Percentiles rank a stretch among this genome's conserved stretches.
phyloP scores from a whole-genome alignment of 1,140 invertebrate genomes.

The Euwallacea fornicatus region DNA sequence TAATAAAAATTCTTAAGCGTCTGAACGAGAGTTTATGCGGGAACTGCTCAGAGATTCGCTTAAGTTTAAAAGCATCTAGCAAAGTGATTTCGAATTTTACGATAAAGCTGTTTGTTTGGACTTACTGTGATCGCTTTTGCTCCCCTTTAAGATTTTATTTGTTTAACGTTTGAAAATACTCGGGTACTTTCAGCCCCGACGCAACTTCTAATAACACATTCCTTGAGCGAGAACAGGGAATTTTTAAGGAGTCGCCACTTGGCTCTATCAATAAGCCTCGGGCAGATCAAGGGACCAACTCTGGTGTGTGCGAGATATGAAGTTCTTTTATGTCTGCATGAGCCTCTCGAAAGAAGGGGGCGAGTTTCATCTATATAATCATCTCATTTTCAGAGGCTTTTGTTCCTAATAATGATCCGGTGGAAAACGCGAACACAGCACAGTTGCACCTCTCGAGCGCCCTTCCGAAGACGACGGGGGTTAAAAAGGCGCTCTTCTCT shows the following conservation, averaged over 20 bases:
- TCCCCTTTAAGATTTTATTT: background rate
- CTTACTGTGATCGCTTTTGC: background rate
- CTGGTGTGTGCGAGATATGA: slow-evolving; percentile 12
- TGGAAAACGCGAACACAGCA: slow-evolving; percentile 39
- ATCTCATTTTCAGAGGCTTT: slow-evolving; percentile 51
- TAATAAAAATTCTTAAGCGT: slow-evolving; percentile 34
- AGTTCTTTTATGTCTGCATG: slow-evolving; percentile 43
- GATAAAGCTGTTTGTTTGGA: slow-evolving; percentile 19
- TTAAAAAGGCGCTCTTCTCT: slow-evolving; percentile 14
- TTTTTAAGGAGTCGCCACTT: slow-evolving; percentile 8
- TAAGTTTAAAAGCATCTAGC: slow-evolving; percentile 25
- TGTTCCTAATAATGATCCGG: slow-evolving; percentile 53
- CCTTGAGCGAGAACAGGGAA: background rate
- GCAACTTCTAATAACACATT: background rate
- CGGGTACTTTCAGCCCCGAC: background rate
- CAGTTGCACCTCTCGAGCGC: slow-evolving; percentile 23
- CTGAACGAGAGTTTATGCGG: slow-evolving; percentile 23
- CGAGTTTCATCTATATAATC: slow-evolving; percentile 51
- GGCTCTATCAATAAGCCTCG: slow-evolving; percentile 7
- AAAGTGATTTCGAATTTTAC: slow-evolving; percentile 28
- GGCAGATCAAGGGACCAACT: slow-evolving; percentile 10
- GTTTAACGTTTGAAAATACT: background rate
- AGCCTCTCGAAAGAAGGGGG: slow-evolving; percentile 36
- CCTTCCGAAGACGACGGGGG: background rate
- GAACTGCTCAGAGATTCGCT: slow-evolving; percentile 20